Evolutionary conservation across 2,113 vertebrate species (phyloP).

Genomic region (Lichenostomus cassidix): DNA sequence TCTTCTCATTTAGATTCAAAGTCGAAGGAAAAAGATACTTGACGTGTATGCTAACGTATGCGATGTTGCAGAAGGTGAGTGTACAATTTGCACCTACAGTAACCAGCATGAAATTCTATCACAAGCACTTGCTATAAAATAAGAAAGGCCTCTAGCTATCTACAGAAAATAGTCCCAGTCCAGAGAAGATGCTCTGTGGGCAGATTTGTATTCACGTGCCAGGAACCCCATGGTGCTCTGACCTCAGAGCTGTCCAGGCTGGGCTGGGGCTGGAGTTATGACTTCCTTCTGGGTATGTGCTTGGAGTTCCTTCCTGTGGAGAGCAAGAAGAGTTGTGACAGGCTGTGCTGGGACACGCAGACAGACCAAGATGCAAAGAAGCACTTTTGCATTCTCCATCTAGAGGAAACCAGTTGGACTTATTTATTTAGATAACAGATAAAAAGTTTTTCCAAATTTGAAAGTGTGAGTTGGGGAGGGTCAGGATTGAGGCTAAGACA

Average conservation of each 20-base stretch:
- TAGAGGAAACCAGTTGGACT: background rate
- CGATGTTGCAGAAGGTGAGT: conserved; percentile 88
- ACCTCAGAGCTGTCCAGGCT: background rate
- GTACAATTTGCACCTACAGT: background rate
- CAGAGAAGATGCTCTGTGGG: background rate
- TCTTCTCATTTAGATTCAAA: conserved; percentile 85
- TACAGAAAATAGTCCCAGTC: background rate
- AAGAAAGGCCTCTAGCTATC: background rate
- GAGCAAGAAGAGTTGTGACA: background rate
- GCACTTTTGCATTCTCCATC: background rate
- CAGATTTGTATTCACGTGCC: background rate
- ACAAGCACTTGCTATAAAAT: background rate
- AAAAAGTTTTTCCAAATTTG: background rate
- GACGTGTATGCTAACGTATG: conserved; percentile 92
- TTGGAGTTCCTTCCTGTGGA: background rate
- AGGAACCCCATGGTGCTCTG: background rate
- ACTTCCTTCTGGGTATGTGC: rapidly evolving
- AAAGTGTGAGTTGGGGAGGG: background rate
- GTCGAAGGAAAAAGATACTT: conserved; percentile 95
- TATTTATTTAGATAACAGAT: background rate
- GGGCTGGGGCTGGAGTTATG: background rate
- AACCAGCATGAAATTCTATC: background rate
- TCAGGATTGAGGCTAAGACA: background rate
- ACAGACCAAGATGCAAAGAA: background rate
- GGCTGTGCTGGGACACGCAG: rapidly evolving